Evolutionary conservation across 2,888 invertebrate genomes (phyloP), one percentile per base, ranked within the genome.

Genomic region (Drosophila borborema): DNA sequence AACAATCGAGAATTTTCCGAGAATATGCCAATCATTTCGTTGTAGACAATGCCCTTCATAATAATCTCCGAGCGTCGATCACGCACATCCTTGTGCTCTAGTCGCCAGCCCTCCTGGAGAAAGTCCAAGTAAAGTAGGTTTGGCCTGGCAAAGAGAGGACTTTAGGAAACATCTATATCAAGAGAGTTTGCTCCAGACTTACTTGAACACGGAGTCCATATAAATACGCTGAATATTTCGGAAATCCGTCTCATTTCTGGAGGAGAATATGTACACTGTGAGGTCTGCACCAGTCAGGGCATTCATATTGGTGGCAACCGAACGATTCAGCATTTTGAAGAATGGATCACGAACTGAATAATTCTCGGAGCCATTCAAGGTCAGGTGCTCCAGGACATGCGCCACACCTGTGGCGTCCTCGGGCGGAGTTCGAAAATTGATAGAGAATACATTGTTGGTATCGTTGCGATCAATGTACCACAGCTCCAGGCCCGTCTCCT

Each of bases 21-120:
- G 92, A 98, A 98, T 0, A 97, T 98, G 0, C 99, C 99, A 92
- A 99, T 99, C 99, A 99, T 99, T 94, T 99, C 99, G 94, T 99
- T 99, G 90, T 97, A 99, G 1, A 99, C 99, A 14, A 99, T 97
- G 3, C 99, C 99, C 94, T 98, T 99, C 66, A 99, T 96, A 1
- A 95, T 94, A 48, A 98, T 94, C 1, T 96, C 95, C 0, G 97
- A 96, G 0, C 94, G 94, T 67, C 94, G 94, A 89, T 98, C 96
- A n/a, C 95, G 94, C 1, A 96, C 92, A 82, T 97, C 95, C 10
- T 94, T 93, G 92, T 98, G 96, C 90, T 99, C 99, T 18, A 99
- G 93, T 70, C 99, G 94, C 98, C 98, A 99, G 5, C 99, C 99
- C 94, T 99, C 99, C 93, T 99, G 98, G 68, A 96, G 94, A 84